A percentile compares a stretch with the other conserved stretches of the same genome.
These are phyloP conservation scores for Hydrochoerus hydrochaeris DNA, from an alignment of 2,113 vertebrate species.

Conservation along the genomic window DNA sequence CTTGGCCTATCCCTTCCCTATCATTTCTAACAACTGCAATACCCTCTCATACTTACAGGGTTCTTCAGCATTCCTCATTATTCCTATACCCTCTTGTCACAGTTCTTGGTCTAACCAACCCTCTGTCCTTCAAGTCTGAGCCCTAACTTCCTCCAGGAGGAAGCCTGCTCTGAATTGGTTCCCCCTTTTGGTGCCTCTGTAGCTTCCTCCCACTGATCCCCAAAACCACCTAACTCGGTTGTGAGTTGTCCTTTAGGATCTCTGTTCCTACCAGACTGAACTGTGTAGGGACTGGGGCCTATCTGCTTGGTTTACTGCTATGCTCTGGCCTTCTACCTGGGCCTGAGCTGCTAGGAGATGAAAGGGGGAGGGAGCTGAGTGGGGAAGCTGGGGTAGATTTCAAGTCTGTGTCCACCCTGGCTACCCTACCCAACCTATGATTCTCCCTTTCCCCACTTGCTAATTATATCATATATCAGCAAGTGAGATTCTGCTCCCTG, in stretches of 20 bases:
- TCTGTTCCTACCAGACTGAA: conserved; percentile 36
- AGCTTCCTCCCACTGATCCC: conserved; percentile 52
- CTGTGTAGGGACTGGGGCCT: neutral
- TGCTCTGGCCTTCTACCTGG: neutral
- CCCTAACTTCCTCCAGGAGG: conserved; percentile 37
- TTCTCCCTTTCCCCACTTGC: neutral
- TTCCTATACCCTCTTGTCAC: neutral
- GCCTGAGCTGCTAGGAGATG: neutral
- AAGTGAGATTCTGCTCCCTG: neutral
- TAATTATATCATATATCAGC: neutral
- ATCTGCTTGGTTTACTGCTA: neutral
- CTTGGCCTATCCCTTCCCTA: neutral
- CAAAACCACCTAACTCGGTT: conserved; percentile 5
- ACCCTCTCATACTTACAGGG: neutral
- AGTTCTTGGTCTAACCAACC: neutral
- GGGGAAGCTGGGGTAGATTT: neutral
- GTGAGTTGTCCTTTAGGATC: conserved; percentile 56
- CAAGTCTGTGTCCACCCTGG: neutral
- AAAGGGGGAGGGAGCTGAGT: neutral
- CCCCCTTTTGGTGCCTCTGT: neutral
- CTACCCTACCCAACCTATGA: neutral
- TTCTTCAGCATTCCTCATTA: neutral
- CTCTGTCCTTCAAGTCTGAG: neutral
- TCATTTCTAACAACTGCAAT: neutral
- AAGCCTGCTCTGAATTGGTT: conserved; percentile 53